Evolutionary conservation across 2,113 vertebrate species (phyloP).

Genomic region (Cyphomyrus plagiostoma): DNA sequence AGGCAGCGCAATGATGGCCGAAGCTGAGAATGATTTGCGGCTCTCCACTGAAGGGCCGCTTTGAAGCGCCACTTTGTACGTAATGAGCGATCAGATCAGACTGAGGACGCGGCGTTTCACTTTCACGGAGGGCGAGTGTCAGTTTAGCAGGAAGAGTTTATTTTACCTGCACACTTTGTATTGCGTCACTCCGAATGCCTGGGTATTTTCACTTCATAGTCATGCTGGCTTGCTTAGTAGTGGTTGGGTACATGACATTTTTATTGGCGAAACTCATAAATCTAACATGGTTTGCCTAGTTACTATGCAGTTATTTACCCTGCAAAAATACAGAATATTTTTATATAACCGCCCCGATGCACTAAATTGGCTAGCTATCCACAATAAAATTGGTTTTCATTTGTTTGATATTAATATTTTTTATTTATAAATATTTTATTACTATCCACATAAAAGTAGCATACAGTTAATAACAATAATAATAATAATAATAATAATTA

Average conservation of each 20-base stretch:
- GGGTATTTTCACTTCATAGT: background rate
- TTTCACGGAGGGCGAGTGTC: background rate
- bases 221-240: background rate
- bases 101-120: background rate
- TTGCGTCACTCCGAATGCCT: background rate
- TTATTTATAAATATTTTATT: background rate
- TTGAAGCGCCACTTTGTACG: background rate
- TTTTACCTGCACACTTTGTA: background rate
- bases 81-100: background rate
- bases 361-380: background rate
- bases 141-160: background rate
- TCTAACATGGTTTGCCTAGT: background rate
- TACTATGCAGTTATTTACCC: background rate
- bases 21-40: background rate
- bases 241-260: background rate
- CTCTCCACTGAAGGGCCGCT: background rate
- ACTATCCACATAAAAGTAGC: background rate
- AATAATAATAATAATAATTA: background rate
- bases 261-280: background rate
- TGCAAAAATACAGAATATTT: background rate
- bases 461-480: background rate
- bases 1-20: background rate
- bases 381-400: background rate
- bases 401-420: background rate
- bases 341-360: background rate